Evolutionary conservation across 2,888 invertebrate genomes (phyloP), one percentile per base, ranked within the genome.

Genomic region (Hirtodrosophila trivittata): DNA sequence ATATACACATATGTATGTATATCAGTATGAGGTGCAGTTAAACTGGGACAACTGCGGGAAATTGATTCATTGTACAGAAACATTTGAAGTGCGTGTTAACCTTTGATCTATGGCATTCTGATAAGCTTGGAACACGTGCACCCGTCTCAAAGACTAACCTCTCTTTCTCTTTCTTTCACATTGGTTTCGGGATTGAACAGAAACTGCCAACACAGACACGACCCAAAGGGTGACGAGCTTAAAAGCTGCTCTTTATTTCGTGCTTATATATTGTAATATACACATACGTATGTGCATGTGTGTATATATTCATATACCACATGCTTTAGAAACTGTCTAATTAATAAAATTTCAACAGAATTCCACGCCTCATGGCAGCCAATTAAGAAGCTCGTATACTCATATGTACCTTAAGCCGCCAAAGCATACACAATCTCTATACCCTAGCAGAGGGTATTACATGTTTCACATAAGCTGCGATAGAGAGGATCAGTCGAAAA

Each of bases 71-170:
- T 58, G 18, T 10, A 32, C 6, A 12, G n/a, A 9, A 42, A n/a
- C 3, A 30, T 33, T 25, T 16, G 16, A 28, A 16, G 21, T 42
- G 46, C 33, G 28, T 18, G 37, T 3, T 54, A 69, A 46, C 35
- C 45, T 55, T 66, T 55, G 28, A 50, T 10, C 50, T 43, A 25
- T n/a, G 10, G 33, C 33, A 3, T 9, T 8, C 52, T 28, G 77
- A 80, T 76, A 73, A 68, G 69, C 42, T 55, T 49, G 35, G 33
- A 63, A 60, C 64, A 64, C 68, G 81, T 67, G 49, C 16, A 32
- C 46, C 42, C 39, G 28, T 49, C 13, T 41, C 39, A 49, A 50
- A 37, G 10, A 21, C 10, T 16, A 1, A 9, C 16, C 16, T 9
- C 18, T 1, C 16, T 30, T 9, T 25, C 9, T 43, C 26, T 6